Conservation (phyloP, 1,140 invertebrate species). For the Drosophila suzukii region DNA sequence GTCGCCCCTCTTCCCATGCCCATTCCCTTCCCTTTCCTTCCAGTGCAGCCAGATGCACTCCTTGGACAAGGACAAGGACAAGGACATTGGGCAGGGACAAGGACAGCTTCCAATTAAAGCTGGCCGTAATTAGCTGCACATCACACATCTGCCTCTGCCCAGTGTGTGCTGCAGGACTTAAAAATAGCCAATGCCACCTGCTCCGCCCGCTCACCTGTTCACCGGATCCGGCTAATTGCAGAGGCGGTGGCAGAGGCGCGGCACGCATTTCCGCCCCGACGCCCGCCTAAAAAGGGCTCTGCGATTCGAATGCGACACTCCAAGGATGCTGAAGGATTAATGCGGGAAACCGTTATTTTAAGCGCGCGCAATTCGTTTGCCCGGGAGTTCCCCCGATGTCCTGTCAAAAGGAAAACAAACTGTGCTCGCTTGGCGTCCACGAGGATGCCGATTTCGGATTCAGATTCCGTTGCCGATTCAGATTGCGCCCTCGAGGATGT, state of each 20-base stretch:
- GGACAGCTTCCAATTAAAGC: conserved; percentile 21
- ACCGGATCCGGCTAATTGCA: conserved; percentile 34
- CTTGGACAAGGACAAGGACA: neutral
- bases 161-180: conserved; percentile 4
- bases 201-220: conserved; percentile 13
- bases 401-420: neutral
- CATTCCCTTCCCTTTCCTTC: neutral
- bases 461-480: neutral
- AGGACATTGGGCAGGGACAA: neutral
- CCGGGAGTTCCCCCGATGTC: neutral
- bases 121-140: conserved; percentile 22
- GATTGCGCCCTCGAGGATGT: neutral
- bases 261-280: conserved; percentile 26
- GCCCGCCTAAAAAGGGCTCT: conserved; percentile 16
- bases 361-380: conserved; percentile 9
- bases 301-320: neutral
- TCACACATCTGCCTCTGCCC: no score
- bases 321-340: conserved; percentile 20
- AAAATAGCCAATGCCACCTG: conserved; percentile 12
- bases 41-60: neutral
- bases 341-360: conserved; percentile 24
- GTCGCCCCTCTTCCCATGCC: neutral
- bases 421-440: neutral
- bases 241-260: neutral
- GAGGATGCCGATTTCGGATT: neutral